Base-by-base conservation (phyloP, 2,113 vertebrate genomes). In the Neodontobutis hainanensis region DNA sequence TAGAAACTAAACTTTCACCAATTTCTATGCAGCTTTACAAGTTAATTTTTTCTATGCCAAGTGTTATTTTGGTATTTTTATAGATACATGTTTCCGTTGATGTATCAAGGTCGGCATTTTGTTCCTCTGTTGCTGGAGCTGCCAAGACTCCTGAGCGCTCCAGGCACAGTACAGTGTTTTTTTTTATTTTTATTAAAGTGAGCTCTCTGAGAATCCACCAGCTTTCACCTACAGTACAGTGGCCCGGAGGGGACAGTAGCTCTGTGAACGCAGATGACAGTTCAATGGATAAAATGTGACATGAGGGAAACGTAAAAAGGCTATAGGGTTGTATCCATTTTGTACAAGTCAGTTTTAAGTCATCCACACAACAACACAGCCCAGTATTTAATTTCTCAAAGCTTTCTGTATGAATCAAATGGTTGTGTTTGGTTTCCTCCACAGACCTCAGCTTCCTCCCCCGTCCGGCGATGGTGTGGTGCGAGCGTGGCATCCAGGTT, bases 401-500 rank as follows among this genome's bases (percentile, higher is more conserved):
- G 5, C 14, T 51, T 46, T 2, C 3, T 53, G n/a, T 27, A 27
- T 27, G 14, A 2, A 6, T 15, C 48, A 48, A 5, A 43, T n/a
- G 1, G 2, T 9, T 2, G 4, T 35, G 4, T 10, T 16, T 14
- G 6, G 6, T 10, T 45, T 44, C 15, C 0, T 0, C 34, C 52
- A 14, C 72, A 88, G 88, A 88, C 1, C 48, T 87, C 0, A 85
- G 85, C 16, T 87, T 87, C 65, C 81, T 88, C 15, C 80, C 84
- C 0, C 82, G 89, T 70, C 88, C 80, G 74, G 95, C 88, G 42
- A 89, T 96, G 89, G 90, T 94, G 15, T 96, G 95, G 94, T 96
- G 95, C 36, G 95, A 97, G 88, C 93, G 94, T 19, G 95, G 95
- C 27, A 94, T 95, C 77, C 95, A 96, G 93, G 93, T 95, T 73